Conservation (phyloP, 1,140 invertebrate species). For the Pachypeltis micranthus region DNA sequence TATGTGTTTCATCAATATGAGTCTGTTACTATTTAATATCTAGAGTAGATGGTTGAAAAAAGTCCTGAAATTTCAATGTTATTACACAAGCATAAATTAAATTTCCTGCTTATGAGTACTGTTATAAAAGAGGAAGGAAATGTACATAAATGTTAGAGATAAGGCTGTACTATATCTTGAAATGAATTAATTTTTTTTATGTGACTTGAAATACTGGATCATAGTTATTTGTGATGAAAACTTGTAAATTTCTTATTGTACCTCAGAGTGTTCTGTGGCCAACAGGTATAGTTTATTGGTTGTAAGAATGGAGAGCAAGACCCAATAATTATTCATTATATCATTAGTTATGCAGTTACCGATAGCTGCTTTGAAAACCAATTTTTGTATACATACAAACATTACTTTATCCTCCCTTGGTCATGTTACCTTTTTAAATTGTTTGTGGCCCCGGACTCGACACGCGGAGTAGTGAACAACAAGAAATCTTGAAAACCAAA, state of each 20-base stretch:
- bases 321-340: too few species aligned
- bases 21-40: not conserved
- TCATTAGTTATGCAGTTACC: too few species aligned
- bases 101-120: not conserved
- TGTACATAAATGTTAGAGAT: constrained; percentile 13
- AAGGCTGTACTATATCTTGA: constrained; percentile 16
- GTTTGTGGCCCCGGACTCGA: too few species aligned
- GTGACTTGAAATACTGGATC: constrained; percentile 4
- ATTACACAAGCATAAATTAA: not conserved
- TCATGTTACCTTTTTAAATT: too few species aligned
- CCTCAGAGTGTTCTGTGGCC: not conserved
- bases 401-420: too few species aligned
- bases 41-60: constrained; percentile 1
- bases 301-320: too few species aligned
- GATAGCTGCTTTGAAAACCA: too few species aligned
- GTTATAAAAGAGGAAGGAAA: not conserved
- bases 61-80: not conserved
- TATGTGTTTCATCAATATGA: not conserved
- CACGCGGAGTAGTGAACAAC: too few species aligned
- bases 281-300: not conserved
- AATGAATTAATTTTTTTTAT: constrained; percentile 10
- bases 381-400: too few species aligned
- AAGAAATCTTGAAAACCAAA: too few species aligned
- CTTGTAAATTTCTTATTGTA: constrained; percentile 5
- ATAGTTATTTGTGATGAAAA: constrained; percentile 8